Percentiles rank a stretch among this genome's conserved stretches.
phyloP scores from a whole-genome alignment of 2,113 vertebrate species.

The Rhadina sibilatrix region DNA sequence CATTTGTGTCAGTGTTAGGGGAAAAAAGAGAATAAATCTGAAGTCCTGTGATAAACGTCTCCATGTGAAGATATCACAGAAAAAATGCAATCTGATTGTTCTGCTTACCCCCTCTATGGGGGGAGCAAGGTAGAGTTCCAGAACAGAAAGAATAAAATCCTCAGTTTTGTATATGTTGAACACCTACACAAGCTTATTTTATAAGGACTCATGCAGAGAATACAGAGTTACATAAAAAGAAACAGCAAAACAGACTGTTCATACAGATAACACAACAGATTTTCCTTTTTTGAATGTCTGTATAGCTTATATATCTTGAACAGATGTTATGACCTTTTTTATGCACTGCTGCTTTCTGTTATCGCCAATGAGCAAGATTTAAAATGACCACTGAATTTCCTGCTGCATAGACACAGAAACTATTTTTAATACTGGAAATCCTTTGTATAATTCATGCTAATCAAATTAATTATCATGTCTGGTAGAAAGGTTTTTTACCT shows the following conservation, averaged over 20 bases:
- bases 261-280: background rate
- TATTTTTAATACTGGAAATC: background rate
- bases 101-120: background rate
- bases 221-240: background rate
- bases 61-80: background rate
- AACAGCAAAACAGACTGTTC: background rate
- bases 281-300: background rate
- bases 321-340: background rate
- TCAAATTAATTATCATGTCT: background rate
- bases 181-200: background rate
- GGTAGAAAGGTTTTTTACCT: constrained; percentile 74
- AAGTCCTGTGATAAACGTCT: background rate
- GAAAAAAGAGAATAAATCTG: background rate
- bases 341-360: background rate
- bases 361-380: background rate
- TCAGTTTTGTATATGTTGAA: background rate
- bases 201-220: background rate
- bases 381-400: background rate
- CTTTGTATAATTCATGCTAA: background rate
- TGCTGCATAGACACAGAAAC: background rate
- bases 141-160: background rate
- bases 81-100: background rate
- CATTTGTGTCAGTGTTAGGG: background rate
- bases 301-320: background rate
- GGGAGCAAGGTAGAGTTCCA: background rate